These are phyloP conservation scores for Acanthosepion pharaonis DNA, from an alignment of 2,888 invertebrate genomes.

Conservation along the genomic window DNA sequence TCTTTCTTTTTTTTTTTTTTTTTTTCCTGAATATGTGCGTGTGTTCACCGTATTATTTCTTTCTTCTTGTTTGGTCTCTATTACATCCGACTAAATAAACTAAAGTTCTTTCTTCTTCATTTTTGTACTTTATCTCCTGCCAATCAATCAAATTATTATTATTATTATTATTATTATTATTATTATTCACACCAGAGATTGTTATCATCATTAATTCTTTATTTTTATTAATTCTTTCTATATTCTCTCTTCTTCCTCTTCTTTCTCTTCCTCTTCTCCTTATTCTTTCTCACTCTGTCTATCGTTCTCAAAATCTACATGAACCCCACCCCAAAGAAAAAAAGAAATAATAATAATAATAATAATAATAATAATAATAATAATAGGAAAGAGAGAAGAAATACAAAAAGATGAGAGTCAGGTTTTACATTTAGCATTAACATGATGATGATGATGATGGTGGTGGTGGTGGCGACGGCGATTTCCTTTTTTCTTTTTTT, in stretches of 20 bases:
- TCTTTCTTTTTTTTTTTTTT: background rate
- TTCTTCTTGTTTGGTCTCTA: background rate
- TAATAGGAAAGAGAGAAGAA: background rate
- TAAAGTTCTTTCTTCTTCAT: background rate
- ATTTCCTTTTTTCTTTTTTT: background rate
- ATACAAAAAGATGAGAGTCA: background rate
- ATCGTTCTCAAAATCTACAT: background rate
- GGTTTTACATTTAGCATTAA: too few species aligned
- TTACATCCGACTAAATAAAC: conserved; percentile 17
- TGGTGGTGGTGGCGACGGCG: background rate
- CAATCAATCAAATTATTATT: background rate
- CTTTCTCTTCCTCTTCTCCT: background rate
- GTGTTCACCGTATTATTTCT: background rate
- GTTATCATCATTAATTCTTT: background rate
- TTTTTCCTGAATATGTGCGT: background rate
- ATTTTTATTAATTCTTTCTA: background rate
- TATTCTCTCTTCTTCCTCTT: background rate
- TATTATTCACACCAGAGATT: background rate
- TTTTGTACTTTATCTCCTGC: background rate
- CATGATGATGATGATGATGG: background rate
- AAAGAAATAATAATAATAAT: background rate
- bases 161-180: background rate
- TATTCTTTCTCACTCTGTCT: background rate
- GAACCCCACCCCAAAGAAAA: background rate
- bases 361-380: background rate